Evolutionary conservation across 2,113 vertebrate genomes (phyloP).

Genomic region (Gnathonemus echidnorhynchus): DNA sequence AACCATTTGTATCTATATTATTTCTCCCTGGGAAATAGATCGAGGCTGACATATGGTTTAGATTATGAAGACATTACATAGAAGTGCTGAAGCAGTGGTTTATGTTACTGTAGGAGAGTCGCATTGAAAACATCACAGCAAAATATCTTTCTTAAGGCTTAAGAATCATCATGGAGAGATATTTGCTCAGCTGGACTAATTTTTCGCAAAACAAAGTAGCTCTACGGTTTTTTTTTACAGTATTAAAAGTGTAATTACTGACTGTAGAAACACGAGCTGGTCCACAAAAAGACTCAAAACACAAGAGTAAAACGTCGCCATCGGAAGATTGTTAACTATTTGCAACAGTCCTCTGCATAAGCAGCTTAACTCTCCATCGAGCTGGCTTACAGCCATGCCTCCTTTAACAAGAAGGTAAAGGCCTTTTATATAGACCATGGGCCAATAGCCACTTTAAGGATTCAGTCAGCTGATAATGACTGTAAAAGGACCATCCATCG

Average conservation of each 20-base stretch:
- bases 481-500: neutral
- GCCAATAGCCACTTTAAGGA: neutral
- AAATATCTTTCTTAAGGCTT: neutral
- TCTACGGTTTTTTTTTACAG: neutral
- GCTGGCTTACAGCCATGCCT: neutral
- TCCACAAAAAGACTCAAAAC: neutral
- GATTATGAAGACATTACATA: slow-evolving; percentile 43
- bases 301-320: neutral
- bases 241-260: neutral
- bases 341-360: neutral
- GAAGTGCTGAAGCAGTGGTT: slow-evolving; percentile 35
- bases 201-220: neutral
- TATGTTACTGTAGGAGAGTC: slow-evolving; percentile 29
- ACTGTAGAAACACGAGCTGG: neutral
- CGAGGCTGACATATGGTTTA: slow-evolving; percentile 41
- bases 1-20: slow-evolving; percentile 33
- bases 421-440: neutral
- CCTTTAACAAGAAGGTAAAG: neutral
- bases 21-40: slow-evolving; percentile 34
- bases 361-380: neutral
- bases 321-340: neutral
- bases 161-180: neutral
- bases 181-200: neutral
- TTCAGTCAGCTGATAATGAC: neutral
- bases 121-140: slow-evolving; percentile 2